These are phyloP conservation scores for Drosophila eugracilis DNA, from an alignment of 1,140 invertebrate genomes.

Conservation along the genomic window DNA sequence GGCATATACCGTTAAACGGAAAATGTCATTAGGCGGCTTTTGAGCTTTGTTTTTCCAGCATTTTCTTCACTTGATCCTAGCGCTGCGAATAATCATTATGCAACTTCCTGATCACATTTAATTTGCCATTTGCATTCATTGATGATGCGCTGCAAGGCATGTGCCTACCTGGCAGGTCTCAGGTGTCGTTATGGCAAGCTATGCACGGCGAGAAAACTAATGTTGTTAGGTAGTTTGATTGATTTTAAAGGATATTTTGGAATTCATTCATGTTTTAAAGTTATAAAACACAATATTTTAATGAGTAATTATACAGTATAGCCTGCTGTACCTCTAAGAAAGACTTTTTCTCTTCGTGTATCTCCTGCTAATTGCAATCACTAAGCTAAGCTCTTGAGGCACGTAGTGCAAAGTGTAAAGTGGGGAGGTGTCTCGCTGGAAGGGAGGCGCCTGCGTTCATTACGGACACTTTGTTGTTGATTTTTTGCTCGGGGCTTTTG, in stretches of 20 bases:
- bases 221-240: too few relatives aligned
- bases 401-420: neutral
- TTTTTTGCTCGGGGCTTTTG: slow-evolving; percentile 20
- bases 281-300: too few relatives aligned
- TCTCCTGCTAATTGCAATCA: slow-evolving; percentile 69
- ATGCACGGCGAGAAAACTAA: slow-evolving; percentile 2
- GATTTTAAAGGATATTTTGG: neutral
- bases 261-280: neutral
- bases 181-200: neutral
- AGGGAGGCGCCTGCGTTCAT: slow-evolving; percentile 57
- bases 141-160: neutral
- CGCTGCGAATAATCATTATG: slow-evolving; percentile 69
- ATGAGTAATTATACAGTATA: too few relatives aligned
- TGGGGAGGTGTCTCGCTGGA: neutral
- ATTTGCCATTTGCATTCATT: slow-evolving; percentile 66
- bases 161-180: slow-evolving; percentile 18
- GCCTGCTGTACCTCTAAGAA: too few relatives aligned
- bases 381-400: slow-evolving; percentile 34
- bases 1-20: slow-evolving; percentile 26
- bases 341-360: too few relatives aligned
- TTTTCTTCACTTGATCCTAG: slow-evolving; percentile 27
- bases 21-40: slow-evolving; percentile 56
- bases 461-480: slow-evolving; percentile 57
- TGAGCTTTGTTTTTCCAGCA: slow-evolving; percentile 37
- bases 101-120: slow-evolving; percentile 78